Evolutionary conservation across 2,888 invertebrate genomes (phyloP).

Genomic region (Melanostoma scalare): DNA sequence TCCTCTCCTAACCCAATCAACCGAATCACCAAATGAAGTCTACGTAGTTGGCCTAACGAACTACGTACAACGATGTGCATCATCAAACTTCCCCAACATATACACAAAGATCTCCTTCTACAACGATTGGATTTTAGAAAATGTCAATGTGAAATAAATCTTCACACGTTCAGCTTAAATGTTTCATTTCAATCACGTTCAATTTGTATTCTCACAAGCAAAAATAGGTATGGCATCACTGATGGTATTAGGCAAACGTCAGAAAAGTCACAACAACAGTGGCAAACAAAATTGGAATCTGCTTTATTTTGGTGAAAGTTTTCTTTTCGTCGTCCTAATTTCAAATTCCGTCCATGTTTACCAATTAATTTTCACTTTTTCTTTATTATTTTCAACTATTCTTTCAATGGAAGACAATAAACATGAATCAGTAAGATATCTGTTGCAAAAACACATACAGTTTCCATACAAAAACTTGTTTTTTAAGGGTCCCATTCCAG

Average conservation of each 20-base stretch:
- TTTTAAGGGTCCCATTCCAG: constrained; percentile 27
- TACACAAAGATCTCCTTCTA: constrained; percentile 51
- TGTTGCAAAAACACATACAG: background rate
- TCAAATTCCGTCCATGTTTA: constrained; percentile 39
- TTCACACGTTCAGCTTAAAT: no score
- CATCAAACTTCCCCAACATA: constrained; percentile 48
- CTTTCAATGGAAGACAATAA: constrained; percentile 23
- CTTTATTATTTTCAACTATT: background rate
- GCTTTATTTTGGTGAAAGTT: constrained; percentile 53
- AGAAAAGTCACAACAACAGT: constrained; percentile 7
- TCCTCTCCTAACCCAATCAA: constrained; percentile 36
- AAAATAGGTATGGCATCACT: constrained; percentile 42
- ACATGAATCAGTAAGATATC: constrained; percentile 33
- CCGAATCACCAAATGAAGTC: constrained; percentile 19
- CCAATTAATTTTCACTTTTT: background rate
- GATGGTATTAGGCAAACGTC: background rate
- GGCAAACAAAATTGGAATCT: background rate
- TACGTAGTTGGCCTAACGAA: constrained; percentile 48
- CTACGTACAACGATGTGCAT: constrained; percentile 53
- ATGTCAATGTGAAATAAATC: constrained; percentile 6
- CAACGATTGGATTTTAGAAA: constrained; percentile 46
- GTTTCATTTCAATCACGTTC: no score
- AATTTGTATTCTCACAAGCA: no score
- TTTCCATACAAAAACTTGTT: background rate
- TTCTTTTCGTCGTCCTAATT: background rate